Evolutionary conservation across 2,113 vertebrate genomes (phyloP), one percentile per base, ranked within the genome.

Genomic region (Oncorhynchus clarkii): DNA sequence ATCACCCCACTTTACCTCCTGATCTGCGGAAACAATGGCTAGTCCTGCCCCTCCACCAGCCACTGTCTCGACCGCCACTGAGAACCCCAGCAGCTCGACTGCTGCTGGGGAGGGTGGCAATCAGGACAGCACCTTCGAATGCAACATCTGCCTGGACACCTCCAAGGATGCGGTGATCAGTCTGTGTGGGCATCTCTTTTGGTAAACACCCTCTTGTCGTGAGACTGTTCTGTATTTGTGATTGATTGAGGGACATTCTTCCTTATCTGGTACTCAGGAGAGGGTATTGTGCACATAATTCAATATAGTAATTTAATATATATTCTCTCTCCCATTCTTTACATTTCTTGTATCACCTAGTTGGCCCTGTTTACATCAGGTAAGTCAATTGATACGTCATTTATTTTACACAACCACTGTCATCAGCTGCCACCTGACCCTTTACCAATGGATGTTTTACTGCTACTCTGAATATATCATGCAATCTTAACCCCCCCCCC

Each of bases 91-190:
- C 24, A 92, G 94, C 81, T 94, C 94, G 51, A 87, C 93, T 0
- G 34, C 93, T 18, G 34, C 93, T 18, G 93, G 95, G 3, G 98
- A 99, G 45, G 89, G 79, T 0, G 67, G 91, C 34, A 93, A 85
- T 68, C 97, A 97, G 88, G 98, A 99, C 91, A 97, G 97, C 82
- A 99, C 98, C 0, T 99, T 99, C 0, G 98, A 99, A 84, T 99
- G 98, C 70, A 99, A 99, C 80, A 99, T 99, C 85, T 99, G 98
- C 72, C 88, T 99, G 92, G 98, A 99, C 89, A 99, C 97, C 3
- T 97, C 98, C 67, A 99, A 99, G 90, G 98, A 99, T 18, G 98
- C 98, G 0, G 98, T 99, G 78, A 99, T 99, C 86, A 99, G 98
- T 88, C 91, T 99, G 49, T 99, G 98, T 49, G 98, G 98, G 70